phyloP scores from a whole-genome alignment of 2,888 invertebrate species.

The Athalia circularis region DNA sequence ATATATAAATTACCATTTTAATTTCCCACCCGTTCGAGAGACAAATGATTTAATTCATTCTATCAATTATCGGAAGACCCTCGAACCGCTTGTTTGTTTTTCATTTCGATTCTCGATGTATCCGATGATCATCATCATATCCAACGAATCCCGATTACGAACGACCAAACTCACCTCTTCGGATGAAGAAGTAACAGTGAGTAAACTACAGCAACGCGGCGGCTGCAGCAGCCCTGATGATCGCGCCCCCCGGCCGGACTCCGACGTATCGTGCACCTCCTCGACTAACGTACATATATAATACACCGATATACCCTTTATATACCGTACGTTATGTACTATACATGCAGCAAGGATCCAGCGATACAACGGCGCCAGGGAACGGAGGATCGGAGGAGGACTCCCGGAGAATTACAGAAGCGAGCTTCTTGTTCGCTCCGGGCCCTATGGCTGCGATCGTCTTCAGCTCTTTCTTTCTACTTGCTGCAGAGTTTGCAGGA shows the following conservation, averaged over 20 bases:
- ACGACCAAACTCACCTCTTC: not conserved
- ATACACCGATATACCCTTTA: not conserved
- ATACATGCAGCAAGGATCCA: not conserved
- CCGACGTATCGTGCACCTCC: too few species aligned
- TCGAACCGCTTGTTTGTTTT: constrained; percentile 63
- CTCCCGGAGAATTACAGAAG: constrained; percentile 28
- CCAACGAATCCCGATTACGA: constrained; percentile 7
- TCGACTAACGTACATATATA: too few species aligned
- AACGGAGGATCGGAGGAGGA: not conserved
- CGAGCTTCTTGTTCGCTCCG: constrained; percentile 38
- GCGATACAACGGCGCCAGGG: not conserved
- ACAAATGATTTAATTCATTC: constrained; percentile 72
- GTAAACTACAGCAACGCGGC: too few species aligned
- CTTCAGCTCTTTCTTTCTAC: not conserved
- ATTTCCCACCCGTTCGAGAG: constrained; percentile 59
- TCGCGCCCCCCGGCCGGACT: too few species aligned
- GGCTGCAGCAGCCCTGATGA: too few species aligned
- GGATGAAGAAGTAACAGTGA: too few species aligned
- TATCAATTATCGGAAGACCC: constrained; percentile 65
- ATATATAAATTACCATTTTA: constrained; percentile 65
- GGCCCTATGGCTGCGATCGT: constrained; percentile 18
- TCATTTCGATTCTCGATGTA: constrained; percentile 64
- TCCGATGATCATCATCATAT: constrained; percentile 53
- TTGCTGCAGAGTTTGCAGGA: not conserved
- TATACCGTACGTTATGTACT: not conserved